These are phyloP conservation scores for Phrynocephalus forsythii DNA, from an alignment of 2,797 vertebrate genomes.

Conservation along the genomic window DNA sequence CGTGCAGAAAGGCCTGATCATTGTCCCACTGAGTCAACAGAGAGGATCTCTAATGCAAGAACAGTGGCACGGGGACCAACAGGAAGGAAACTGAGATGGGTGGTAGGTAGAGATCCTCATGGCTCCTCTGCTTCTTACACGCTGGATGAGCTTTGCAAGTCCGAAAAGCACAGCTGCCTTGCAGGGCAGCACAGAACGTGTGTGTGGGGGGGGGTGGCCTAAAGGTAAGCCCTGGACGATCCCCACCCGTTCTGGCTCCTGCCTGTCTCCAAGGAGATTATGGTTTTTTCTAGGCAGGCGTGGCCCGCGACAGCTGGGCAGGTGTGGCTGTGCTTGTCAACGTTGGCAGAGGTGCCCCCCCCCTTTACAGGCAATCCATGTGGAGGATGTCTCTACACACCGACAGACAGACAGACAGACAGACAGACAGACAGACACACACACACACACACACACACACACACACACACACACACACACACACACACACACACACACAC, in stretches of 20 bases:
- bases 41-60: background rate
- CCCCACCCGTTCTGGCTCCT: background rate
- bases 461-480: too few relatives aligned
- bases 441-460: too few relatives aligned
- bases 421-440: too few relatives aligned
- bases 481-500: too few relatives aligned
- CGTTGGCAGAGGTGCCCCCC: too few relatives aligned
- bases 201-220: background rate
- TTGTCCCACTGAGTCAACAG: background rate
- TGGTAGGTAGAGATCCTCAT: background rate
- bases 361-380: background rate
- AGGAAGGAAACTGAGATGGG: background rate
- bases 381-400: too few relatives aligned
- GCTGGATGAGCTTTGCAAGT: background rate
- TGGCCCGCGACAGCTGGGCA: background rate
- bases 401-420: too few relatives aligned
- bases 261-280: background rate
- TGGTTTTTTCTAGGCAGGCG: background rate
- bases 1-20: background rate
- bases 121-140: too few relatives aligned
- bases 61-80: background rate
- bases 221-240: background rate
- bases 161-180: background rate
- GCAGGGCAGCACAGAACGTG: background rate
- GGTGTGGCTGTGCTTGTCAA: background rate